These are phyloP conservation scores for Catharus bicknelli DNA, from an alignment of 2,113 vertebrate species.

Conservation along the genomic window DNA sequence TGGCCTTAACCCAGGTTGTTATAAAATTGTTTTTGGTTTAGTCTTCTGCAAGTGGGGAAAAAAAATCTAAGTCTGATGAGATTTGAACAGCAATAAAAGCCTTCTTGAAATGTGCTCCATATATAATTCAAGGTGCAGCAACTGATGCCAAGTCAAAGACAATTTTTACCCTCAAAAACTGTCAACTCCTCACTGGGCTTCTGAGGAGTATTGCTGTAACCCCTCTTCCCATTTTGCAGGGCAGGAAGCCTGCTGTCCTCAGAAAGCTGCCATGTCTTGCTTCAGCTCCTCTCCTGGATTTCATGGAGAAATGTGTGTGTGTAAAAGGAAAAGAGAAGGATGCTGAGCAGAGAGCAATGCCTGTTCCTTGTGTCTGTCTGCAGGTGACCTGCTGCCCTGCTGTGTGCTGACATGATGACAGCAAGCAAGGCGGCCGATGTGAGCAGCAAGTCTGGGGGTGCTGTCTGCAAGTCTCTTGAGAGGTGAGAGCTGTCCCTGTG, in stretches of 20 bases:
- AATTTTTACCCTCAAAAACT: neutral
- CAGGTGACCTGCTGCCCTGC: slow-evolving; percentile 74
- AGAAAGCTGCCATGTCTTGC: neutral
- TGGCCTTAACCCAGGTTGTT: neutral
- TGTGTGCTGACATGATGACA: slow-evolving; percentile 91
- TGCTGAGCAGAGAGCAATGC: neutral
- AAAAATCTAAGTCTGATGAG: neutral
- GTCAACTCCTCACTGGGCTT: neutral
- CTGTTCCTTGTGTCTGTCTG: slow-evolving; percentile 2
- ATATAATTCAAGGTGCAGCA: neutral
- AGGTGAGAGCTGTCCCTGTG: slow-evolving; percentile 73
- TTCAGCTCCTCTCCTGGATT: neutral
- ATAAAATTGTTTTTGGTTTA: neutral
- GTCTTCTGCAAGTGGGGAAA: neutral
- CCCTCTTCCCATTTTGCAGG: neutral
- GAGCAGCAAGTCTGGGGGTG: slow-evolving; percentile 83
- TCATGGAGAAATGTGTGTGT: neutral
- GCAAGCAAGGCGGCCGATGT: slow-evolving; percentile 78
- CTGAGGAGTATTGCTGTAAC: neutral
- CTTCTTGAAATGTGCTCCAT: neutral
- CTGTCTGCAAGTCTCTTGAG: slow-evolving; percentile 77
- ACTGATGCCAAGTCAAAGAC: neutral
- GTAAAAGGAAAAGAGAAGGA: neutral
- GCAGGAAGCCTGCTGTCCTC: neutral
- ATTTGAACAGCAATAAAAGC: neutral